These are phyloP conservation scores for Liolophura sinensis DNA, from an alignment of 1,140 invertebrate genomes.

Conservation along the genomic window DNA sequence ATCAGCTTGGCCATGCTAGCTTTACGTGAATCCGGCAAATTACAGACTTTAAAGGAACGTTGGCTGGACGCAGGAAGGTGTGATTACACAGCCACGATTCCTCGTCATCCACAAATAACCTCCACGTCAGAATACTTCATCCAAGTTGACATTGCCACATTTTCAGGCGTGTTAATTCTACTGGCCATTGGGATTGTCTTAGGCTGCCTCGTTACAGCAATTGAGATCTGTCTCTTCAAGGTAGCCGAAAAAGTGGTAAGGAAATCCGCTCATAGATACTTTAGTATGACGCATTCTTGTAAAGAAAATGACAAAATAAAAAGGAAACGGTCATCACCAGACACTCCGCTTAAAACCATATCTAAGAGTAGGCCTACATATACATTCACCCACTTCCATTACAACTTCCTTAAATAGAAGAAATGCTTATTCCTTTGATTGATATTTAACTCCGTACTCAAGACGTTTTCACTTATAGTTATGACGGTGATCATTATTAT, in stretches of 20 bases:
- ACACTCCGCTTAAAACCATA: too few species aligned
- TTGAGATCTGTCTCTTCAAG: constrained; percentile 34
- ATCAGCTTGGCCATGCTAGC: constrained; percentile 24
- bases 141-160: constrained; percentile 32
- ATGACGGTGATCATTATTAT: too few species aligned
- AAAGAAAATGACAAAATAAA: too few species aligned
- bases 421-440: too few species aligned
- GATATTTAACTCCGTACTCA: too few species aligned
- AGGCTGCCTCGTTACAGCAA: constrained; percentile 25
- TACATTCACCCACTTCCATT: too few species aligned
- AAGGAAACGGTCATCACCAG: too few species aligned
- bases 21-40: constrained; percentile 25
- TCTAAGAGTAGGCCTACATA: too few species aligned
- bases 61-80: constrained; percentile 27
- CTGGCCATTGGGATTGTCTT: constrained; percentile 28
- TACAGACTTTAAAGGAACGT: constrained; percentile 28
- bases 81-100: neutral
- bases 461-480: too few species aligned
- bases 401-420: too few species aligned
- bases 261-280: too few species aligned
- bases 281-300: too few species aligned
- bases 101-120: neutral
- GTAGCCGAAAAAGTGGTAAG: constrained; percentile 4
- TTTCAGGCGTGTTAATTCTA: constrained; percentile 37
- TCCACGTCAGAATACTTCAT: constrained; percentile 16